Evolutionary conservation across 2,113 vertebrate genomes (phyloP).

Genomic region (Proteles cristata): DNA sequence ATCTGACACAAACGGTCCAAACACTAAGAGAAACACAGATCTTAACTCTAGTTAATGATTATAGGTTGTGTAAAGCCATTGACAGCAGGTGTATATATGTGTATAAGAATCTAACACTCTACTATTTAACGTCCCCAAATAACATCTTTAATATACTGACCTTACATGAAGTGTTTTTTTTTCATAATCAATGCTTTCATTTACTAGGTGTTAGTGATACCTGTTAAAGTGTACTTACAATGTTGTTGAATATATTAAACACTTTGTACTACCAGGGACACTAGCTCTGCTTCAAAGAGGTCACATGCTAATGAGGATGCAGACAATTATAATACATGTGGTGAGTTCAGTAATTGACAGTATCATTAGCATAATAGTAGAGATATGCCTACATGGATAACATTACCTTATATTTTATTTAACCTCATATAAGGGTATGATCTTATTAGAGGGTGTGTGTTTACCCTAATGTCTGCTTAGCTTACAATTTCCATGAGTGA

Average conservation of each 20-base stretch:
- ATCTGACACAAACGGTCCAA: neutral
- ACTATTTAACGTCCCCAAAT: neutral
- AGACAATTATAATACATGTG: neutral
- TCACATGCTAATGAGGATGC: neutral
- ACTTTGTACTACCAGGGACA: neutral
- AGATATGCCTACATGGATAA: neutral
- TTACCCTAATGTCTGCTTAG: neutral
- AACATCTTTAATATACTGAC: constrained; percentile 28
- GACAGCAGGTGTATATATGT: neutral
- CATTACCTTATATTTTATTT: constrained; percentile 15
- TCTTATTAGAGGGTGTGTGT: constrained; percentile 22
- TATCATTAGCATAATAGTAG: constrained; percentile 48
- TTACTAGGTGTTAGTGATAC: neutral
- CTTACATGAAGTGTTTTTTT: neutral
- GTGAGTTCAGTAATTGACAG: neutral
- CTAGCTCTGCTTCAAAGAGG: neutral
- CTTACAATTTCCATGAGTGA: constrained; percentile 17
- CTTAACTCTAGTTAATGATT: constrained; percentile 67
- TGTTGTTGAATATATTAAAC: constrained; percentile 11
- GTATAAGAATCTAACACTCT: neutral
- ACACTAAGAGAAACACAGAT: neutral
- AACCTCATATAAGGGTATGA: neutral
- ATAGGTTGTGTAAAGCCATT: neutral
- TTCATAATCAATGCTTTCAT: neutral
- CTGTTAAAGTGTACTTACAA: constrained; percentile 18